Evolutionary conservation across 1,140 invertebrate genomes (phyloP).

Genomic region (Bacillus rossius): DNA sequence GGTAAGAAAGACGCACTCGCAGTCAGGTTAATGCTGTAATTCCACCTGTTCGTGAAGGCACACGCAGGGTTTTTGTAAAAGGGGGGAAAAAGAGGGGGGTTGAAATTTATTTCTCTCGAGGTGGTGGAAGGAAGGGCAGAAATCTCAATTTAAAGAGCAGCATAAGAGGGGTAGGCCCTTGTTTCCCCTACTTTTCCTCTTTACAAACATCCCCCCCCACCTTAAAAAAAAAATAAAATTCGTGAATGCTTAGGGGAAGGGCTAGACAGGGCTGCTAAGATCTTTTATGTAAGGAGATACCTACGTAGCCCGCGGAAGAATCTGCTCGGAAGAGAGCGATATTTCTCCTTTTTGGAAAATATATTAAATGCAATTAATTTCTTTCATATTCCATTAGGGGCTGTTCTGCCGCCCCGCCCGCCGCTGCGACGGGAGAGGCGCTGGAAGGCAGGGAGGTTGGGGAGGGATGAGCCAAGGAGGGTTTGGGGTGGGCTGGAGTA

Average conservation of each 20-base stretch:
- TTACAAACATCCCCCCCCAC: no score
- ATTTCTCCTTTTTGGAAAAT: not conserved
- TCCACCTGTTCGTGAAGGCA: slow-evolving; percentile 6
- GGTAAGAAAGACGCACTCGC: not conserved
- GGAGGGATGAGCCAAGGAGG: not conserved
- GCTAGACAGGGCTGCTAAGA: not conserved
- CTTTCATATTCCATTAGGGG: slow-evolving; percentile 3
- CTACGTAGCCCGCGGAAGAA: no score
- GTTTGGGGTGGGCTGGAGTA: not conserved
- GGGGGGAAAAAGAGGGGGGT: no score
- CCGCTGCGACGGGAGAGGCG: no score
- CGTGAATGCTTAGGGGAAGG: not conserved
- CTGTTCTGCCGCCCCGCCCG: no score
- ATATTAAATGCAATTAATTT: slow-evolving; percentile 14
- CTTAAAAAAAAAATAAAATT: no score
- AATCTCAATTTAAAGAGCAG: no score
- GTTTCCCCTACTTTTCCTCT: no score
- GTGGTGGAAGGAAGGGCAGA: not conserved
- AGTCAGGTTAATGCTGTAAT: not conserved
- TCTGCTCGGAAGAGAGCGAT: no score
- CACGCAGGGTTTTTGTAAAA: no score
- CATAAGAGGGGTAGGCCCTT: no score
- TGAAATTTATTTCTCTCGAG: slow-evolving; percentile 8
- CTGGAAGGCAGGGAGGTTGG: no score
- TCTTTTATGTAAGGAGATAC: slow-evolving; percentile 2